Conservation (phyloP, 2,113 vertebrate species). For the Ellobius talpinus region DNA sequence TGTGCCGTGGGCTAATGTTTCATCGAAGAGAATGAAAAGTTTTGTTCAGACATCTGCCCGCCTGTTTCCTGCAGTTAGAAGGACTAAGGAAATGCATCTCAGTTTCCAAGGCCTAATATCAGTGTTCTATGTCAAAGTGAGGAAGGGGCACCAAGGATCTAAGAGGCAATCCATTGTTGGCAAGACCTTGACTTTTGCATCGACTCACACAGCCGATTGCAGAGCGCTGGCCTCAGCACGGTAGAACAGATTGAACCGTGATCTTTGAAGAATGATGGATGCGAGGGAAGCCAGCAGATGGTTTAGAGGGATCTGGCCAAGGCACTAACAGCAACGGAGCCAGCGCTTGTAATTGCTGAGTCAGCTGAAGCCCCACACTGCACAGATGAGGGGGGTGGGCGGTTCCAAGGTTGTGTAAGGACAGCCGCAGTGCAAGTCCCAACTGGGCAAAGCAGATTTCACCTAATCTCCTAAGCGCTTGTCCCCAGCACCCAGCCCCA, state of each 20-base stretch:
- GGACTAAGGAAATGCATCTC: background rate
- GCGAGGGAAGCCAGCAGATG: conserved; percentile 67
- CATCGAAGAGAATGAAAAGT: background rate
- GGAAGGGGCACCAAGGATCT: background rate
- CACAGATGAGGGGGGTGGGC: conserved; percentile 1
- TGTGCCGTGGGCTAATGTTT: background rate
- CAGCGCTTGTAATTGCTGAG: background rate
- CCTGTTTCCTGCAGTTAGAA: background rate
- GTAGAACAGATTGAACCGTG: conserved; percentile 49
- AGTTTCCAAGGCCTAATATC: background rate
- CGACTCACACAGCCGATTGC: background rate
- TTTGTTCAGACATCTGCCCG: background rate
- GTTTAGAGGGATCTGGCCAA: conserved; percentile 49
- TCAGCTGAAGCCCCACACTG: conserved; percentile 38
- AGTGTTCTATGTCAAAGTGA: background rate
- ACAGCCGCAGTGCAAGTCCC: background rate
- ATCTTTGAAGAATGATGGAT: conserved; percentile 52
- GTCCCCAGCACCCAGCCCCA: background rate
- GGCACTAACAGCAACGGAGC: conserved; percentile 49
- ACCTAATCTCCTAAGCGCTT: conserved; percentile 51
- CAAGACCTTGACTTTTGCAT: background rate
- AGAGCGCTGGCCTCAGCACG: conserved; percentile 24
- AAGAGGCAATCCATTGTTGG: background rate
- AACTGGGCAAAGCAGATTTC: conserved; percentile 66
- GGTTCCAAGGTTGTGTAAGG: conserved; percentile 56